Conservation (phyloP, 2,888 invertebrate species). For the Epinotia ramella region DNA sequence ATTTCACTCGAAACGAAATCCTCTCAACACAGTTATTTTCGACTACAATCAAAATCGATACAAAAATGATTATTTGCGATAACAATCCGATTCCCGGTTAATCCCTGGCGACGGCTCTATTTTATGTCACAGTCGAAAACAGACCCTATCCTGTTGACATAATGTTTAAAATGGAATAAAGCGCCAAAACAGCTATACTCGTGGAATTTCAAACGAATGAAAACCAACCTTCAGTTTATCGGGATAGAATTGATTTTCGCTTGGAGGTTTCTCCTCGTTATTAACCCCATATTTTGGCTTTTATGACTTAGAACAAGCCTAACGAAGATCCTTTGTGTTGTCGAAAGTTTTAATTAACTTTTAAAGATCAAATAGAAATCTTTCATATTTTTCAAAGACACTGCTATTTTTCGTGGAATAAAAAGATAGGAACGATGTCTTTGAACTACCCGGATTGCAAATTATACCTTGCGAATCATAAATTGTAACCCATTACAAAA, state of each 20-base stretch:
- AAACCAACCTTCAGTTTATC: background rate
- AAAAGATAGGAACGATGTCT: conserved; percentile 14
- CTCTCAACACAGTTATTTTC: conserved; percentile 36
- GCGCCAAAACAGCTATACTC: background rate
- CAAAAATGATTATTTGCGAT: conserved; percentile 44
- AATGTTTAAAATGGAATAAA: conserved; percentile 14
- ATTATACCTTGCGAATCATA: background rate
- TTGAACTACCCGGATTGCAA: conserved; percentile 18
- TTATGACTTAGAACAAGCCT: conserved; percentile 44
- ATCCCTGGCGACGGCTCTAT: conserved; percentile 35
- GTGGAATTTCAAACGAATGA: background rate
- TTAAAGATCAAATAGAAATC: conserved; percentile 45
- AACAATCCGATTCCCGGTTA: conserved; percentile 34
- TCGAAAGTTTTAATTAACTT: conserved; percentile 45
- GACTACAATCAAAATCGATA: conserved; percentile 39
- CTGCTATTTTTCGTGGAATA: conserved; percentile 4
- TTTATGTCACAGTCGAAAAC: background rate
- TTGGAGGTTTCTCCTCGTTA: conserved; percentile 8
- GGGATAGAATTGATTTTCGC: background rate
- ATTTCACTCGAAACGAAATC: conserved; percentile 19
- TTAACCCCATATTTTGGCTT: conserved; percentile 37
- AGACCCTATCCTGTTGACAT: background rate
- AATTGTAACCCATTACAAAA: conserved; percentile 9
- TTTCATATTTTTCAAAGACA: conserved; percentile 37
- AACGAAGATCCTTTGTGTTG: conserved; percentile 44